These are phyloP conservation scores for Cotesia vestalis DNA, from an alignment of 1,140 invertebrate species.

Conservation along the genomic window DNA sequence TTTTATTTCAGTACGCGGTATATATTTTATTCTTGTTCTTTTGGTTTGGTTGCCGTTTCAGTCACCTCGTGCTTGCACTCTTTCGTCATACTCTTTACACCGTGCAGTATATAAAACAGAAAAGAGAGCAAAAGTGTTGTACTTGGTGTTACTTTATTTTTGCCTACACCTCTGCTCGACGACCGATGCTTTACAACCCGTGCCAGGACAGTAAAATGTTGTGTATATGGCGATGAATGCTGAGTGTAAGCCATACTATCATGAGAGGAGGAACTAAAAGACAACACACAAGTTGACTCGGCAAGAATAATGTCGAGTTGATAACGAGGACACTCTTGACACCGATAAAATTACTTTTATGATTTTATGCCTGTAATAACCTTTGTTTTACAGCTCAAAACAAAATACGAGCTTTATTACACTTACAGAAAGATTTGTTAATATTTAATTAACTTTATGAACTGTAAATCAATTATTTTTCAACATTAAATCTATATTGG, in stretches of 20 bases:
- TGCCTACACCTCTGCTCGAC: neutral
- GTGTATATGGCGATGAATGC: neutral
- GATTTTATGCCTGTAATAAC: neutral
- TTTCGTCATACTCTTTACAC: too few species aligned
- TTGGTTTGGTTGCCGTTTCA: neutral
- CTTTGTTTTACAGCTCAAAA: neutral
- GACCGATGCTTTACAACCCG: too few species aligned
- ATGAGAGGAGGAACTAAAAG: neutral
- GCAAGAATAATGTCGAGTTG: neutral
- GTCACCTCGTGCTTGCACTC: too few species aligned
- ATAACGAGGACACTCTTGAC: conserved; percentile 9
- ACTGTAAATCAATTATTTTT: too few species aligned
- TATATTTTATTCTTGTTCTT: neutral
- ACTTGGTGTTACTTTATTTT: conserved; percentile 4
- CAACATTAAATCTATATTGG: too few species aligned
- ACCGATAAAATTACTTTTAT: conserved; percentile 14
- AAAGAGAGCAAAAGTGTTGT: neutral
- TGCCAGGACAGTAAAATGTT: too few species aligned
- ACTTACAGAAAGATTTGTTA: too few species aligned
- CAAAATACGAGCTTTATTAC: too few species aligned
- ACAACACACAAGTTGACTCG: conserved; percentile 8
- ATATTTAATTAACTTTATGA: too few species aligned
- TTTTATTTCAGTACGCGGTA: neutral
- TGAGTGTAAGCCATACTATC: too few species aligned
- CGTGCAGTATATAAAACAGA: too few species aligned